Evolutionary conservation across 1,140 invertebrate species (phyloP), one percentile per base, ranked within the genome.

Genomic region (Pollicipes pollicipes): DNA sequence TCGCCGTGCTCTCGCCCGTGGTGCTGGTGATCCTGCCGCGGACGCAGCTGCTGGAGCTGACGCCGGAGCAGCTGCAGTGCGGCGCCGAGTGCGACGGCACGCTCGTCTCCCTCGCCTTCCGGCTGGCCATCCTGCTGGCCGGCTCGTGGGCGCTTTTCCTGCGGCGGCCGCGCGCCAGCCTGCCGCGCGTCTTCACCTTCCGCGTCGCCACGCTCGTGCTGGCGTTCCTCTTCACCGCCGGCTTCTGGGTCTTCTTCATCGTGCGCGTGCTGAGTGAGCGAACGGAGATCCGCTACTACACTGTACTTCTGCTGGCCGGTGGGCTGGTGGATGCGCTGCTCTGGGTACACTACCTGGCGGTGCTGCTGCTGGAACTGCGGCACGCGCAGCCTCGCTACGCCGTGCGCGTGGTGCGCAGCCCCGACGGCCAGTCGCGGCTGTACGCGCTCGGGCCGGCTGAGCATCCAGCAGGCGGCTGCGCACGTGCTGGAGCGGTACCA

Each of bases 161-260:
- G 6, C 45, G 45, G 2, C 24, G 24, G 64, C n/a, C 31, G 67
- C 70, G 21, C 1, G 45, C 45, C 45, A 58, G 13, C 45, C 13
- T 58, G 45, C 96, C 96, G 13, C 83, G 95, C 73, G 89, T 98
- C 76, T 95, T 93, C 81, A 83, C 97, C 63, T 95, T 95, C 78
- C 85, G 93, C 76, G 88, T 92, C 0, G 85, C 93, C 74, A 88
- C 97, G 29, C 81, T 97, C 68, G 84, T 93, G 21, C 84, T 98
- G 37, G 87, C 96, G 27, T 87, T 94, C 68, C 84, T 98, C 21
- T 91, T 95, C 78, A 92, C 89, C 71, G 95, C 97, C 82, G 88
- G 93, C 26, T 97, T 93, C 81, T 99, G 96, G 95, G 82, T 98
- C 0, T 98, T 98, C 80, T 99, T 97, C 78, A 88, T 93, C 75